Percentiles rank a stretch among this genome's conserved stretches.
phyloP scores from a whole-genome alignment of 2,888 invertebrate species.

The Morinoia aosen region DNA sequence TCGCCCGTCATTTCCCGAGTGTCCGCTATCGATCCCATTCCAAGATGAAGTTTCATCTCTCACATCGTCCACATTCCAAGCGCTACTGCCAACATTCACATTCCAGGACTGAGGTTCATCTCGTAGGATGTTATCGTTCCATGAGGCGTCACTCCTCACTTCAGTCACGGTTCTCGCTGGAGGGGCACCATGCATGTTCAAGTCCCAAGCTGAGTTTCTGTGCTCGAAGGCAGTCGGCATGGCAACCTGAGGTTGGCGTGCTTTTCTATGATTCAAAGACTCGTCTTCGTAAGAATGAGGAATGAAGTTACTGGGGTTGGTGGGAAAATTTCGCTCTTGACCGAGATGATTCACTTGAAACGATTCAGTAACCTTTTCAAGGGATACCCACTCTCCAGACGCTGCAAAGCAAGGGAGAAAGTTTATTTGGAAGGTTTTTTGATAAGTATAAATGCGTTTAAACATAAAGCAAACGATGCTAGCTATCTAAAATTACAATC shows the following conservation, averaged over 20 bases:
- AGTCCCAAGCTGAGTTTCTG: neutral
- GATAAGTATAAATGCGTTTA: neutral
- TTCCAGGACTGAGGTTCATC: neutral
- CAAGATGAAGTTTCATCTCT: slow-evolving; percentile 11
- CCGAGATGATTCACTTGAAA: neutral
- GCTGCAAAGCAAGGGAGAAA: neutral
- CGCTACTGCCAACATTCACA: neutral
- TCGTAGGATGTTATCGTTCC: neutral
- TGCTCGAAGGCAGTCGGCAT: neutral
- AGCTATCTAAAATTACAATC: too few species aligned
- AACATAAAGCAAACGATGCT: neutral
- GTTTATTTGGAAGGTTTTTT: neutral
- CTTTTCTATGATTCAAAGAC: neutral
- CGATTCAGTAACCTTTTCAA: neutral
- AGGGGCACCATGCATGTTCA: neutral
- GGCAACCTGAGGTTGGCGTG: neutral
- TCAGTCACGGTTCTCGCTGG: neutral
- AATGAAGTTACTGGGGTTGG: neutral
- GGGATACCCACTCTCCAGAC: slow-evolving; percentile 22
- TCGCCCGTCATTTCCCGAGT: neutral
- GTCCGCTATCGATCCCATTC: neutral
- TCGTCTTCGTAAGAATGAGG: neutral
- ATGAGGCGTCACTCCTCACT: neutral
- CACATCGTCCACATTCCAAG: neutral
- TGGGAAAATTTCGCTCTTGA: neutral